Conservation (phyloP, 2,113 vertebrate species). For the Megatriorchis doriae region DNA sequence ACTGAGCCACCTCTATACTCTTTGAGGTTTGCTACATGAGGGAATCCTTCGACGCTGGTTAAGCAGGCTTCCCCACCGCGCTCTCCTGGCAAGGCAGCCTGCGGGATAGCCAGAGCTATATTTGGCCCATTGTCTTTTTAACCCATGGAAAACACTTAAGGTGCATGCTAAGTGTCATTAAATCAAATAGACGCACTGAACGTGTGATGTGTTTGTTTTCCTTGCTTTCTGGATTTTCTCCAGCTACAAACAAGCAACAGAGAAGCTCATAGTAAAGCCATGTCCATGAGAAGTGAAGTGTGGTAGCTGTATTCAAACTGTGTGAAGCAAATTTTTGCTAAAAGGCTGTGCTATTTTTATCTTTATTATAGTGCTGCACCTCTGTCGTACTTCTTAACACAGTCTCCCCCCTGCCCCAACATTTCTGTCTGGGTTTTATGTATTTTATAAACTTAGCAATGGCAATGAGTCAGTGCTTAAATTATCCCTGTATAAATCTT, state of each 20-base stretch:
- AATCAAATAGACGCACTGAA: neutral
- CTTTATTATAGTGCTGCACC: neutral
- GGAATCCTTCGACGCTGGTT: conserved; percentile 39
- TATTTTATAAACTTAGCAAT: conserved; percentile 14
- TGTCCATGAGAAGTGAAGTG: neutral
- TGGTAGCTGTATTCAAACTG: neutral
- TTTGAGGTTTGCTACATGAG: conserved; percentile 39
- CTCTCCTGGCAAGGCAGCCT: neutral
- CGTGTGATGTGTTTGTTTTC: conserved; percentile 4
- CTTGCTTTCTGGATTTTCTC: neutral
- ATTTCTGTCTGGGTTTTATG: conserved; percentile 10
- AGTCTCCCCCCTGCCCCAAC: neutral
- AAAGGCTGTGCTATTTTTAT: neutral
- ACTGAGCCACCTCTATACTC: neutral
- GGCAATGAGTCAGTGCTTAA: conserved; percentile 35
- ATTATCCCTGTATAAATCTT: neutral
- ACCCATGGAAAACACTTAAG: neutral
- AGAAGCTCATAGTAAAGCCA: neutral
- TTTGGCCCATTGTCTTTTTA: conserved; percentile 5
- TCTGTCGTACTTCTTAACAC: neutral
- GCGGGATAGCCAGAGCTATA: neutral
- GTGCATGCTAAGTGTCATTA: neutral
- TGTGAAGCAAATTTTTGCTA: neutral
- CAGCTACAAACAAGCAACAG: neutral
- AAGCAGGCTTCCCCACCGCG: neutral